These are phyloP conservation scores for Nasonia longicornis DNA, from an alignment of 1,140 invertebrate genomes.

Conservation along the genomic window DNA sequence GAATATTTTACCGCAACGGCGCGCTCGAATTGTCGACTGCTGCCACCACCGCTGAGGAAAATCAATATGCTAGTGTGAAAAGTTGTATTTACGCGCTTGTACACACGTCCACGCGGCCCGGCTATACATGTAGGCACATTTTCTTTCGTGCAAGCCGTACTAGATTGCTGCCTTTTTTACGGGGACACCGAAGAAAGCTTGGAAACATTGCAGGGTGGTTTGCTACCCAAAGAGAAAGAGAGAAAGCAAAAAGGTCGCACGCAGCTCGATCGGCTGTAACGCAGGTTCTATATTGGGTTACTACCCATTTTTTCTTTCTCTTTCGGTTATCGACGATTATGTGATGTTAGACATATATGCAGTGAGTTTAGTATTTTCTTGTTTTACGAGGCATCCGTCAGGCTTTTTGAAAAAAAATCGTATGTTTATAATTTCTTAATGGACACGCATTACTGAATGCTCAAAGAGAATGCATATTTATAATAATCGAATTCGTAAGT, in stretches of 20 bases:
- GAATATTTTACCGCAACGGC: conserved; percentile 48
- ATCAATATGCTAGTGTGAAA: conserved; percentile 59
- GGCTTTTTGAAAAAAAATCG: too few species aligned
- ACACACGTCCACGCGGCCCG: background rate
- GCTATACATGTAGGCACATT: conserved; percentile 16
- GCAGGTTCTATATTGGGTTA: conserved; percentile 40
- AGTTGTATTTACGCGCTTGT: conserved; percentile 48
- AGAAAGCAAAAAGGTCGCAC: conserved; percentile 43
- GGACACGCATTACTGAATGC: too few species aligned
- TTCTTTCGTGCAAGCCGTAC: background rate
- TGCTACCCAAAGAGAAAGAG: conserved; percentile 32
- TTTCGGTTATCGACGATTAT: background rate
- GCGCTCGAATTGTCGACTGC: conserved; percentile 47
- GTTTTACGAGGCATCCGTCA: too few species aligned
- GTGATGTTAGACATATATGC: too few species aligned
- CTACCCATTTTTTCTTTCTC: background rate
- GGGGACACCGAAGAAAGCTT: conserved; percentile 1
- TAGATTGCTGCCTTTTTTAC: background rate
- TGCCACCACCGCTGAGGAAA: conserved; percentile 42
- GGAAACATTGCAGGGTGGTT: conserved; percentile 32
- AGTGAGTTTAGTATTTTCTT: background rate
- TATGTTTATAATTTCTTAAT: too few species aligned
- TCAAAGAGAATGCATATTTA: too few species aligned
- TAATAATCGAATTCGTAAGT: too few species aligned
- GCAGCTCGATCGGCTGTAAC: conserved; percentile 51